These are phyloP conservation scores for Cerceris ruficornis DNA, from an alignment of 2,888 invertebrate species.

Conservation along the genomic window DNA sequence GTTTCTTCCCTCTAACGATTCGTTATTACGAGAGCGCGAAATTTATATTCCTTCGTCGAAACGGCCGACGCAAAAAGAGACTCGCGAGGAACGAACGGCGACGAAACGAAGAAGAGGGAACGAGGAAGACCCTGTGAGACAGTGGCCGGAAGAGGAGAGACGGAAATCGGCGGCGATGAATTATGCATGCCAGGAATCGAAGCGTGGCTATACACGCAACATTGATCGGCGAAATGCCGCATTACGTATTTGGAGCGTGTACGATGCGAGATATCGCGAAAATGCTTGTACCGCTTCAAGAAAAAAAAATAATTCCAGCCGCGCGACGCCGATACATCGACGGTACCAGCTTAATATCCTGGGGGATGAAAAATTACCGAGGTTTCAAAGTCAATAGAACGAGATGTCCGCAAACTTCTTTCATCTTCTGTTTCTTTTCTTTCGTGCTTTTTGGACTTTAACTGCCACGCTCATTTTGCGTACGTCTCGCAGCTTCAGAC, in stretches of 20 bases:
- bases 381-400: too few relatives aligned
- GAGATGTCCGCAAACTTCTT: too few relatives aligned
- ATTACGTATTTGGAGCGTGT: conserved; percentile 63
- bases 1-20: conserved; percentile 14
- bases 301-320: conserved; percentile 1
- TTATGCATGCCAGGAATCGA: conserved; percentile 68
- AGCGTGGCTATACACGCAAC: conserved; percentile 55
- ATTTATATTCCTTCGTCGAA: conserved; percentile 5
- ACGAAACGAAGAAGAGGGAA: background rate
- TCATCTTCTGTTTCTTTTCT: too few relatives aligned
- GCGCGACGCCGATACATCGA: background rate
- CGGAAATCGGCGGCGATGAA: conserved; percentile 67
- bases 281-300: conserved; percentile 20
- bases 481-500: too few relatives aligned
- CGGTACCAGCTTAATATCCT: background rate
- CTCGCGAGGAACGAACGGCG: background rate
- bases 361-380: too few relatives aligned
- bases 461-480: too few relatives aligned
- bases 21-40: conserved; percentile 12
- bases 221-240: conserved; percentile 69
- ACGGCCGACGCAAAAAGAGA: background rate
- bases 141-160: conserved; percentile 34
- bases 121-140: background rate
- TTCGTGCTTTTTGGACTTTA: too few relatives aligned
- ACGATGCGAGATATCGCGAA: conserved; percentile 50